phyloP scores from a whole-genome alignment of 2,888 invertebrate species.

The Stegana nigrithorax region DNA sequence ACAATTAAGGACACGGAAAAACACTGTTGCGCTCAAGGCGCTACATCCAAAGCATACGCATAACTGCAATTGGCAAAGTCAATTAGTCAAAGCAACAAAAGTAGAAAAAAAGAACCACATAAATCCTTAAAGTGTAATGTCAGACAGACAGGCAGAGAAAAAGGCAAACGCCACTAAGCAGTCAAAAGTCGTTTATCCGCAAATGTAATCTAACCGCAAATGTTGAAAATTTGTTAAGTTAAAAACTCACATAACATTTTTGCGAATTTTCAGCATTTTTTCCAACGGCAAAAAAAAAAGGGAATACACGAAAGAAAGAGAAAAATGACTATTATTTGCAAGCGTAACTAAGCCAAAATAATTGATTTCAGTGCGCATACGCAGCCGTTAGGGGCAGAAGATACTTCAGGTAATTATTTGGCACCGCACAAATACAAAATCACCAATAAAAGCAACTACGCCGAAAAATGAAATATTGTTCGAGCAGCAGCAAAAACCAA shows the following conservation, averaged over 20 bases:
- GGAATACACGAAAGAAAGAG: neutral
- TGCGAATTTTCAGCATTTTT: too few species aligned
- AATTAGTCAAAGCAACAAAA: slow-evolving; percentile 10
- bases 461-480: slow-evolving; percentile 3
- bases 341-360: slow-evolving; percentile 39
- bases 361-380: slow-evolving; percentile 49
- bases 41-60: neutral
- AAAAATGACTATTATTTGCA: slow-evolving; percentile 24
- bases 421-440: slow-evolving; percentile 28
- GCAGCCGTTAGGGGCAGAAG: too few species aligned
- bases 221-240: too few species aligned
- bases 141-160: too few species aligned
- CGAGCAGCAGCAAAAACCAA: slow-evolving; percentile 24
- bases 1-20: too few species aligned
- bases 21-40: neutral
- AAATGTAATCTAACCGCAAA: too few species aligned
- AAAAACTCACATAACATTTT: too few species aligned
- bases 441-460: slow-evolving; percentile 4
- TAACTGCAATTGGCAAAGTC: slow-evolving; percentile 16
- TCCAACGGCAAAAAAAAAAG: too few species aligned
- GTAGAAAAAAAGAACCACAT: neutral
- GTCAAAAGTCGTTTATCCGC: too few species aligned
- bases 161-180: too few species aligned
- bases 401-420: slow-evolving; percentile 33
- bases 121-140: too few species aligned